These are phyloP conservation scores for Chascanopsetta lugubris DNA, from an alignment of 2,113 vertebrate genomes.

Conservation along the genomic window DNA sequence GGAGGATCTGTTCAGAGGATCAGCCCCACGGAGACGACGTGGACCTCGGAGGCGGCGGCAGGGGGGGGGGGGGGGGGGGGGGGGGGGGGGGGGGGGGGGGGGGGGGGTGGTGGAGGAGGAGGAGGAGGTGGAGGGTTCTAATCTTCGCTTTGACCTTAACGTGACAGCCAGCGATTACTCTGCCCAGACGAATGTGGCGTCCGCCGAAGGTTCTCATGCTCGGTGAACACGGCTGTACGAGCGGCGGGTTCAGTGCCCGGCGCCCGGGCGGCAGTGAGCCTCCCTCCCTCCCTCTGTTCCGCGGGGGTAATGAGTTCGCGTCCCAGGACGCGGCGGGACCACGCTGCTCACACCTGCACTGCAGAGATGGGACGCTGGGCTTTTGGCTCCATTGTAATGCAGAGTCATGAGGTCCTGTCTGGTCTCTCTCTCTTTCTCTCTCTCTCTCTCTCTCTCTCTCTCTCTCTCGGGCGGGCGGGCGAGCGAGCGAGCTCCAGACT, in stretches of 20 bases:
- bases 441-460: no score
- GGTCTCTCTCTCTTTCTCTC: no score
- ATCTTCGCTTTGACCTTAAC: not conserved
- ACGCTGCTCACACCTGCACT: conserved; percentile 10
- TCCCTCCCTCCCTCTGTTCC: not conserved
- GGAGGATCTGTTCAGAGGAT: no score
- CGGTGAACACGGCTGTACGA: no score
- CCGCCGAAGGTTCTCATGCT: not conserved
- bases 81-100: no score
- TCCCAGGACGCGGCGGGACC: conserved; percentile 34
- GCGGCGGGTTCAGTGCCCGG: not conserved
- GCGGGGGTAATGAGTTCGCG: conserved; percentile 39
- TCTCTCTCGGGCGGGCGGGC: no score
- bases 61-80: no score
- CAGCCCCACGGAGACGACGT: no score
- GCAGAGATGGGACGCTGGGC: conserved; percentile 18
- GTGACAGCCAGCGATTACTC: no score
- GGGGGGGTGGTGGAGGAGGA: no score
- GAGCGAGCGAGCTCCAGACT: conserved; percentile 46
- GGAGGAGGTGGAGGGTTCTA: not conserved
- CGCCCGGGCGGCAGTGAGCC: not conserved
- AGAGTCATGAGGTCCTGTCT: conserved; percentile 54
- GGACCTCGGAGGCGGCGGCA: no score
- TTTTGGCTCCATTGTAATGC: conserved; percentile 54
- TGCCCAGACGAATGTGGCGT: not conserved